Evolutionary conservation across 2,888 invertebrate species (phyloP), one percentile per base, ranked within the genome.

Genomic region (Xanthorhoe designata): DNA sequence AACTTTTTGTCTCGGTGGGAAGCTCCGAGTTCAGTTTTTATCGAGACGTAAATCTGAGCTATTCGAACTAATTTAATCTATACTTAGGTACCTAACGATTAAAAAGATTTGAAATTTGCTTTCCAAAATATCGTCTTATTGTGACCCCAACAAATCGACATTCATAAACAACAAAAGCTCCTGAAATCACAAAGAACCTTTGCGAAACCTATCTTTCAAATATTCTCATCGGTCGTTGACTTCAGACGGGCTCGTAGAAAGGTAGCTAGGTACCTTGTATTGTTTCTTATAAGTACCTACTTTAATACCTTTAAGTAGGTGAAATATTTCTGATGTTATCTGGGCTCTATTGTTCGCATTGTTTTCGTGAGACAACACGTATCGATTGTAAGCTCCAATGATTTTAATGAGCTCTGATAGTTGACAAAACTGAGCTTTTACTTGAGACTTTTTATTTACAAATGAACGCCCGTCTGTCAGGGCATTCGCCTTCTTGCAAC

Each of bases 311-410:
- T 51, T 58, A 64, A 49, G 56, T 52, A 45, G 35, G 55, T 47
- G 55, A 60, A 42, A 67, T 56, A 66, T 59, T 62, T 62, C 29
- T 64, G 75, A 77, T 78, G 66, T 64, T 68, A 78, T 77, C 72
- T 54, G 52, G 66, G 17, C 55, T 32, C 69, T 66, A 75, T 79
- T 78, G 78, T 78, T 73, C 73, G 73, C 76, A 71, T 72, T 73
- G 76, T 75, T 60, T 74, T 69, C 70, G 73, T 56, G 62, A 75
- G 79, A 76, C 77, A 72, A 70, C 67, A 68, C 38, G 60, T 38
- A 15, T 32, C 19, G 76, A 76, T 78, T 75, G 72, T 70, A 74
- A 75, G 72, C 73, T 57, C 75, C 72, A 61, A 69, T 75, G 69
- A 68, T 71, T 67, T 70, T 69, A 78, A 69, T 72, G 76, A 73